phyloP scores from a whole-genome alignment of 2,797 vertebrate genomes.

The Epinephelus malabaricus region DNA sequence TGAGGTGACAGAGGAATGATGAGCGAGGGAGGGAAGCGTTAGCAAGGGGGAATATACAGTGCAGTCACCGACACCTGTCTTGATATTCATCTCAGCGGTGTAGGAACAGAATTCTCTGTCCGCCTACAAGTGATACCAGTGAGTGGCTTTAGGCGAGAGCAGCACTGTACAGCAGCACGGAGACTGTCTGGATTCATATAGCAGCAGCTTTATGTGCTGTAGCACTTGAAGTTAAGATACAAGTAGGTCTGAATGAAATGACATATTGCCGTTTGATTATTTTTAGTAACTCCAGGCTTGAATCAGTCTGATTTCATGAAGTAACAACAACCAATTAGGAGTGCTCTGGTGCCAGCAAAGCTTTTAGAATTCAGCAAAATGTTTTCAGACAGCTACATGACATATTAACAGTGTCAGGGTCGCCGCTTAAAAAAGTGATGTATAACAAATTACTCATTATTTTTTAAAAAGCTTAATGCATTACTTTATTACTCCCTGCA shows the following conservation, averaged over 20 bases:
- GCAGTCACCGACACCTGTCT: conserved; percentile 62
- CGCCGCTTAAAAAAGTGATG: too few relatives aligned
- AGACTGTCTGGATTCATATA: conserved; percentile 23
- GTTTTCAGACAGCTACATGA: too few relatives aligned
- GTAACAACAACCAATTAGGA: not conserved
- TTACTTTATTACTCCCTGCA: too few relatives aligned
- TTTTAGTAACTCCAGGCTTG: not conserved
- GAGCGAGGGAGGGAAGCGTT: conserved; percentile 66
- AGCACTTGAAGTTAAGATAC: conserved; percentile 18
- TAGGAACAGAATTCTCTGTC: conserved; percentile 62
- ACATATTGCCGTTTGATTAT: not conserved
- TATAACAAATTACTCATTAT: too few relatives aligned
- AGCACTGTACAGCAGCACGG: conserved; percentile 11
- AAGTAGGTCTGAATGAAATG: not conserved
- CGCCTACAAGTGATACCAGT: conserved; percentile 65
- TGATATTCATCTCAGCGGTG: conserved; percentile 66
- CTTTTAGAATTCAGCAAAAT: not conserved
- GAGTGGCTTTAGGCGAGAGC: conserved; percentile 64
- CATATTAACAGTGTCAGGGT: too few relatives aligned
- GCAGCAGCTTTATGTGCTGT: not conserved
- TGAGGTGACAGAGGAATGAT: conserved; percentile 80
- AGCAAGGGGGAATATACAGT: conserved; percentile 54
- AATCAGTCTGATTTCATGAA: not conserved
- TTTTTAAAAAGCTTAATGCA: too few relatives aligned
- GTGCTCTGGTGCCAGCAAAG: not conserved